Evolutionary conservation across 2,113 vertebrate genomes (phyloP), one percentile per base, ranked within the genome.

Genomic region (Rhynchomys soricoides): DNA sequence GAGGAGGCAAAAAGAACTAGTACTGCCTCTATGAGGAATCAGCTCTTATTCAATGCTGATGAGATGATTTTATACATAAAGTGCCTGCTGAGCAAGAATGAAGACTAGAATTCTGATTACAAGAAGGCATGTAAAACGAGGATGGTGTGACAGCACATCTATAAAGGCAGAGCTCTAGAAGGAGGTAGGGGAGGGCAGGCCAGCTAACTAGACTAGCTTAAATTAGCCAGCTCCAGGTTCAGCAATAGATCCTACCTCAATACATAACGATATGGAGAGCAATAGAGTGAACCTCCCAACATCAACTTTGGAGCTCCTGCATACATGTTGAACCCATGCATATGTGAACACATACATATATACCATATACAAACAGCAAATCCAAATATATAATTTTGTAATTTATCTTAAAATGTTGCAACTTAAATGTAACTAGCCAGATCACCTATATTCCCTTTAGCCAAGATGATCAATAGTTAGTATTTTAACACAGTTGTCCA

Each of bases 391-490:
- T 8, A 68, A 24, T 43, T 87, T 62, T 50, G 12, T 48, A 75
- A 93, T 55, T 78, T 34, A 90, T 62, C 94, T 68, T 92, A 24
- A 62, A 86, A 95, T 81, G 86, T 62, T 89, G 40, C 95, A 45
- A 77, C 5, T 68, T 55, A 95, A 6, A 77, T 8, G 17, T 62
- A 90, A 29, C 57, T 83, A 95, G 9, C 3, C 50, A 81, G 7
- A 81, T 85, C 12, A 48, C 26, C 4, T 15, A 86, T 34, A 90
- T 43, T 21, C 4, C 24, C 21, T 81, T 92, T 26, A 88, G 24
- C 2, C 4, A 52, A 8, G 85, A 86, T 57, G 48, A 9, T 7
- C 16, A 77, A 24, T 16, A 64, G 13, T 68, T 87, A 83, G 40
- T 34, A 57, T 92, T 95, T 92, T 81, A 92, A 5, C 10, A 75